phyloP scores from a whole-genome alignment of 1,140 invertebrate species.

The Megalopta genalis region DNA sequence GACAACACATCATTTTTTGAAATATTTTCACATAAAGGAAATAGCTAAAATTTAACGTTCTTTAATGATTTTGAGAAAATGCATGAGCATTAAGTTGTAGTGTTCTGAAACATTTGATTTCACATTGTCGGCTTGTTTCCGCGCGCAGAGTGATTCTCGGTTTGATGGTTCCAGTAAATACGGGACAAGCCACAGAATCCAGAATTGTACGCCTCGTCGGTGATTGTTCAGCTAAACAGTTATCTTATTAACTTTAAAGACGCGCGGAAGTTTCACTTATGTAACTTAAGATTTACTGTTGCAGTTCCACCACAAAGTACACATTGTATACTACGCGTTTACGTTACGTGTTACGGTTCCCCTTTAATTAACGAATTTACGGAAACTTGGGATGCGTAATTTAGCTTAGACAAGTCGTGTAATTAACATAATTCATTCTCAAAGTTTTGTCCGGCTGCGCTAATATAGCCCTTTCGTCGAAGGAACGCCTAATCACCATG shows the following conservation, averaged over 20 bases:
- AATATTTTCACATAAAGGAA: too few relatives aligned
- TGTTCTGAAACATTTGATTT: background rate
- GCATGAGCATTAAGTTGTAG: too few relatives aligned
- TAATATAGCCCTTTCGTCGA: background rate
- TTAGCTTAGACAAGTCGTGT: constrained; percentile 34
- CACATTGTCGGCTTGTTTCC: background rate
- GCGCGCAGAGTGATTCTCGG: background rate
- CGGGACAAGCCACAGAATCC: background rate
- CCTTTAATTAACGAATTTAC: constrained; percentile 51
- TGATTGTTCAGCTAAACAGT: constrained; percentile 14
- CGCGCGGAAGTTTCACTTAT: constrained; percentile 36
- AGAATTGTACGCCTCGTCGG: background rate
- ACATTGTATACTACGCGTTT: constrained; percentile 33
- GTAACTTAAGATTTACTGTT: constrained; percentile 35
- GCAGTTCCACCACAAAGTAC: constrained; percentile 17
- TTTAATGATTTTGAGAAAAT: too few relatives aligned
- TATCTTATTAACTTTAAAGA: constrained; percentile 33
- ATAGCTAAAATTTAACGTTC: too few relatives aligned
- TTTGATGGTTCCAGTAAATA: background rate
- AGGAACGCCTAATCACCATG: background rate
- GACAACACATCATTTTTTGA: too few relatives aligned
- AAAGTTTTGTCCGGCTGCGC: constrained; percentile 13
- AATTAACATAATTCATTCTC: constrained; percentile 45
- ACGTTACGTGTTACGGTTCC: constrained; percentile 14
- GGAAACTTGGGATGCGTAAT: constrained; percentile 34